phyloP scores from a whole-genome alignment of 2,113 vertebrate genomes.

The Motacilla alba region DNA sequence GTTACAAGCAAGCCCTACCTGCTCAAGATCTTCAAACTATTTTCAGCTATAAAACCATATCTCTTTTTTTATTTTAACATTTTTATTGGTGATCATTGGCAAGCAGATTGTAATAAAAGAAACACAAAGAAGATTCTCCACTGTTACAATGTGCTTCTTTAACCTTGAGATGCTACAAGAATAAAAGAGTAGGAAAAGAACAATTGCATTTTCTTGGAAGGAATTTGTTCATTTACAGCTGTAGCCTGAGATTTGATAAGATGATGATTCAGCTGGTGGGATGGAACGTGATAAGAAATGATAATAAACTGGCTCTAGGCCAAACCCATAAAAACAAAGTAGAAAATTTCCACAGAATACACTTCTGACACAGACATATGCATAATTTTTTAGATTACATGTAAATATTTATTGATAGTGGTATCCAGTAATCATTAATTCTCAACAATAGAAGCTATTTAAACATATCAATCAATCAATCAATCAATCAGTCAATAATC shows the following conservation, averaged over 20 bases:
- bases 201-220: slow-evolving; percentile 20
- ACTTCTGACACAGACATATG: neutral
- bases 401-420: neutral
- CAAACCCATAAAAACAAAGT: neutral
- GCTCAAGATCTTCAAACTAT: neutral
- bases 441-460: neutral
- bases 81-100: neutral
- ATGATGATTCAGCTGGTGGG: slow-evolving; percentile 5
- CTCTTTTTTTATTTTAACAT: neutral
- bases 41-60: neutral
- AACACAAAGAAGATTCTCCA: neutral
- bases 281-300: neutral
- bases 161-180: neutral
- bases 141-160: neutral
- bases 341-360: neutral
- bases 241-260: neutral
- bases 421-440: neutral
- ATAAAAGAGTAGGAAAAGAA: neutral
- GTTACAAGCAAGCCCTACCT: neutral
- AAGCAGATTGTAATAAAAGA: neutral
- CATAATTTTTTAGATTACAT: neutral
- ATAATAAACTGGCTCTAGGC: neutral
- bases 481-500: neutral
- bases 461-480: neutral
- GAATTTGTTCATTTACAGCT: slow-evolving; percentile 19